Evolutionary conservation across 2,888 invertebrate genomes (phyloP).

Genomic region (Heliconius hortense): DNA sequence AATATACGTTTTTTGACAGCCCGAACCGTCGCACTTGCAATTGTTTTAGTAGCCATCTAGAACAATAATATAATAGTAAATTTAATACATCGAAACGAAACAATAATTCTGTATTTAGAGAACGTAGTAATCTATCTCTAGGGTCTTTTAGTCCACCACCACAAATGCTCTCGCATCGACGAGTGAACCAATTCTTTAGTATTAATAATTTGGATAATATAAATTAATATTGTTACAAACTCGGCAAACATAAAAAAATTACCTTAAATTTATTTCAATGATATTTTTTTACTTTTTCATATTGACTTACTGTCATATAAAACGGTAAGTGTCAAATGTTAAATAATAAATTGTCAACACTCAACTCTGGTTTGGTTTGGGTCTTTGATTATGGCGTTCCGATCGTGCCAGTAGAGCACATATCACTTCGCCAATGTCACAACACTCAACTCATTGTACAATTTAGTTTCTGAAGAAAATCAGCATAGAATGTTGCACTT

Average conservation of each 20-base stretch:
- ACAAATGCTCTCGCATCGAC: not conserved
- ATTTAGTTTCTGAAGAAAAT: not conserved
- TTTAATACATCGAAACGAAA: not conserved
- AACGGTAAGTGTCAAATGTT: not conserved
- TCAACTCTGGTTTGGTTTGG: too few species aligned
- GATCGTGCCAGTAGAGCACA: too few species aligned
- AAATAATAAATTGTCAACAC: not conserved
- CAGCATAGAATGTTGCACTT: not conserved
- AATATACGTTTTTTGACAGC: slow-evolving; percentile 91
- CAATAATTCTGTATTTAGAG: not conserved
- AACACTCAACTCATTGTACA: not conserved
- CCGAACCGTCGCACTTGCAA: slow-evolving; percentile 93
- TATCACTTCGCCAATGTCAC: too few species aligned
- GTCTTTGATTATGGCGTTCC: too few species aligned
- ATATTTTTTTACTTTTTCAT: slow-evolving; percentile 20
- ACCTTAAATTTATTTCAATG: slow-evolving; percentile 24
- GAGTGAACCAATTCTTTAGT: not conserved
- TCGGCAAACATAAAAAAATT: slow-evolving; percentile 1
- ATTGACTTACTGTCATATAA: slow-evolving; percentile 7
- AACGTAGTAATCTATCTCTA: not conserved
- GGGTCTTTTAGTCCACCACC: not conserved
- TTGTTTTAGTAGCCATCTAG: slow-evolving; percentile 88
- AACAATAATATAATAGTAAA: slow-evolving; percentile 30
- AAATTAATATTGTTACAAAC: not conserved
- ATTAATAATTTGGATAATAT: not conserved